These are phyloP conservation scores for Nematostella vectensis DNA, from an alignment of 92 coral and sea anemone genomes.

Conservation along the genomic window DNA sequence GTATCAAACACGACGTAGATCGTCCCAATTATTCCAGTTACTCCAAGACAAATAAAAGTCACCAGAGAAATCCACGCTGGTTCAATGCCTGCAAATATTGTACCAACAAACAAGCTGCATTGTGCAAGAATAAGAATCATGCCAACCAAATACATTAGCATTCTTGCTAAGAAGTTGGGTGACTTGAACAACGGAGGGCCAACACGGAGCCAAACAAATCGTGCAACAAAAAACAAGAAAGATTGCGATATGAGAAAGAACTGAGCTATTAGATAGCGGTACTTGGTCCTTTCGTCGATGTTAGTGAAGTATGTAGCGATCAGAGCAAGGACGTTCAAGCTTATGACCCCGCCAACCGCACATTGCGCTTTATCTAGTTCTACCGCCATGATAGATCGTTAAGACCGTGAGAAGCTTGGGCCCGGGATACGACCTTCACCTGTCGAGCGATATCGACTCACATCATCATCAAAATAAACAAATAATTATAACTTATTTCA, in stretches of 20 bases:
- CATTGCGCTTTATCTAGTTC: slow-evolving; percentile 31
- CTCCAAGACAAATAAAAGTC: slow-evolving; percentile 49
- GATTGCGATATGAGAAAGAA: slow-evolving; percentile 44
- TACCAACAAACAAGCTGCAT: slow-evolving; percentile 55
- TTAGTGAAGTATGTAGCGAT: slow-evolving; percentile 52
- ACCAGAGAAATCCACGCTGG: slow-evolving; percentile 60
- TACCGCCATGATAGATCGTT: slow-evolving; percentile 47
- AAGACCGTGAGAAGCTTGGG: no score
- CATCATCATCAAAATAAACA: slow-evolving; percentile 37
- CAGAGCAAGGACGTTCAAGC: slow-evolving; percentile 50
- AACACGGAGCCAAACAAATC: slow-evolving; percentile 62
- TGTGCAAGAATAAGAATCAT: slow-evolving; percentile 50
- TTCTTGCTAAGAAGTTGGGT: slow-evolving; percentile 19
- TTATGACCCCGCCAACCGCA: slow-evolving; percentile 42
- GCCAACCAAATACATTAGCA: slow-evolving; percentile 26
- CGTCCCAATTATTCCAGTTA: slow-evolving; percentile 38
- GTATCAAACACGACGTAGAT: slow-evolving; percentile 40
- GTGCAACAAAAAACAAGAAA: slow-evolving; percentile 44
- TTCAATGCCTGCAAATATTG: slow-evolving; percentile 61
- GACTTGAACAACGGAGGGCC: slow-evolving; percentile 38
- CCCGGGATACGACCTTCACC: slow-evolving; percentile 45
- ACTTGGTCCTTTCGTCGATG: slow-evolving; percentile 52
- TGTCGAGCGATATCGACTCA: slow-evolving; percentile 27
- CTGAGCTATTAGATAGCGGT: slow-evolving; percentile 55
- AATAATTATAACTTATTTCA: no score